Base-by-base conservation (phyloP, 2,113 vertebrate genomes). In the Centropus unirufus region DNA sequence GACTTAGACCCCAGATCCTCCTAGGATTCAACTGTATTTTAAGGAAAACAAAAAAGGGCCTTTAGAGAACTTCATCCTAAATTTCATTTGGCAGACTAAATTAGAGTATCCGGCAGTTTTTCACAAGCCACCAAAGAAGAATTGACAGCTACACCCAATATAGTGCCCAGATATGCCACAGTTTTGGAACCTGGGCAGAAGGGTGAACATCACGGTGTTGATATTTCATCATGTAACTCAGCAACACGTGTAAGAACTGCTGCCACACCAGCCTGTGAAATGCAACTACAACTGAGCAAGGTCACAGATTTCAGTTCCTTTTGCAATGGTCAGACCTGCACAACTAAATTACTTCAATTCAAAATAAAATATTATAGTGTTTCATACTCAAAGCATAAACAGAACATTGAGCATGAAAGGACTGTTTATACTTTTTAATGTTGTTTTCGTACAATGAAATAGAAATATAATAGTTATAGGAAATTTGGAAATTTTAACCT, bases 231-330 rank as follows among this genome's bases (percentile, higher is more conserved):
- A 97, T 96, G 27, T 87, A 8, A 98, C 91, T 98, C 93, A 0
- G 98, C 98, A 27, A 97, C 18, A 88, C 97, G 97, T 32, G 95
- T 97, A 92, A 98, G 95, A 84, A 98, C 97, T 18, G 98, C 98
- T 17, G 98, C 98, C 97, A 98, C 95, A 23, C 93, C 46, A 98
- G 98, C 96, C 98, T 98, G 91, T 98, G 98, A 97, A 99, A 99
- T 59, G 97, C 97, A 51, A 98, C 97, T 93, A 98, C 90, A 52
- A 98, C 97, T 98, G 98, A 27, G 97, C 97, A 96, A 99, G 95
- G 94, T 98, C 98, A 49, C 97, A 96, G 93, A 98, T 98, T 97
- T 98, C 97, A 61, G 97, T 98, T 76, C 97, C 97, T 97, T 99
- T 98, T 91, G 97, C 98, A 90, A 98, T 98, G 40, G 97, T 98